Conservation (phyloP, 2,797 vertebrate species). For the Cyprinella venusta region DNA sequence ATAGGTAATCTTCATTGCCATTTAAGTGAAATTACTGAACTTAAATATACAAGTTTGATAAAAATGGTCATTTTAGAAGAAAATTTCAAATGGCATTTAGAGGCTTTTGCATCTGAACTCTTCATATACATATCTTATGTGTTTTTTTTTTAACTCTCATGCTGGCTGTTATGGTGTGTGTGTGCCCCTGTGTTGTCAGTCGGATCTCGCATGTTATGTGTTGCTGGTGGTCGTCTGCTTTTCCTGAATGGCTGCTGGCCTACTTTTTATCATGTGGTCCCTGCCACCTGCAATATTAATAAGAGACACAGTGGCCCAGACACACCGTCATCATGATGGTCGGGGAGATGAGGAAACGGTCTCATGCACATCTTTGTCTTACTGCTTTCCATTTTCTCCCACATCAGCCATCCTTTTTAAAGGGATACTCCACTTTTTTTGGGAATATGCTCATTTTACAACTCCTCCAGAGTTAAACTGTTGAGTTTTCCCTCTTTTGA, state of each 20-base stretch:
- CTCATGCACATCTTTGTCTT: constrained; percentile 15
- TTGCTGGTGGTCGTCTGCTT: constrained; percentile 27
- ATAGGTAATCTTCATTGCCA: no score
- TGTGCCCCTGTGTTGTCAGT: neutral
- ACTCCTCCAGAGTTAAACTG: no score
- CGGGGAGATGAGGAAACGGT: neutral
- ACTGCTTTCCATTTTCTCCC: constrained; percentile 10
- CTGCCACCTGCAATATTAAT: constrained; percentile 77
- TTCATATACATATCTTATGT: neutral
- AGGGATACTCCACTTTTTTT: no score
- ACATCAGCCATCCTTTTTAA: constrained; percentile 7
- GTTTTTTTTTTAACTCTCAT: constrained; percentile 5
- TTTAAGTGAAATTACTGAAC: no score
- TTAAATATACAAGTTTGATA: no score
- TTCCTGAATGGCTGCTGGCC: constrained; percentile 65
- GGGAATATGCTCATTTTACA: no score
- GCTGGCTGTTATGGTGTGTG: neutral
- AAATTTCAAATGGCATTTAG: no score
- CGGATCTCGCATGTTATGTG: constrained; percentile 4
- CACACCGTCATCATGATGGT: constrained; percentile 32
- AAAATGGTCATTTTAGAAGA: no score
- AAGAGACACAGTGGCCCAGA: constrained; percentile 65
- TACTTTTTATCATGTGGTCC: constrained; percentile 67
- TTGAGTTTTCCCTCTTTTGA: no score
- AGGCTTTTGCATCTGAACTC: no score